Conservation (phyloP, 2,888 invertebrate species). For the Pyrrhosoma nymphula region DNA sequence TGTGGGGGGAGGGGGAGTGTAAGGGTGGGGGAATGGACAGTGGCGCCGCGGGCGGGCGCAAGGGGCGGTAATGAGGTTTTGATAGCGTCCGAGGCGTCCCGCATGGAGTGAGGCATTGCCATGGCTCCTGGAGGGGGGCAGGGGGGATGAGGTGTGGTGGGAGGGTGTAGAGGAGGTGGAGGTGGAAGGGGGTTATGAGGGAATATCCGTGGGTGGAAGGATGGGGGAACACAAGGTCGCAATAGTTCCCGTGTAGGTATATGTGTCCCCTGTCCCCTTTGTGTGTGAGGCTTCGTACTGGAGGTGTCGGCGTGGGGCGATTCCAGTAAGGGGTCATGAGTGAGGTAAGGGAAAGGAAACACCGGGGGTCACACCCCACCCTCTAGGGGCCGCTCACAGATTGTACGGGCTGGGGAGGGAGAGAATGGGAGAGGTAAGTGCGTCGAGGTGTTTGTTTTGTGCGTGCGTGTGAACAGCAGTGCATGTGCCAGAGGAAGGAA, state of each 20-base stretch:
- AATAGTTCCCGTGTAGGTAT: too few relatives aligned
- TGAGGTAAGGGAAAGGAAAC: too few relatives aligned
- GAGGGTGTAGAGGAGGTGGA: background rate
- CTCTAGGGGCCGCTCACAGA: too few relatives aligned
- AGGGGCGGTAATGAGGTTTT: slow-evolving; percentile 25
- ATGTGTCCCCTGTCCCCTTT: too few relatives aligned
- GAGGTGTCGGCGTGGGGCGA: too few relatives aligned
- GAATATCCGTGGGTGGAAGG: too few relatives aligned
- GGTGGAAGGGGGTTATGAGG: background rate
- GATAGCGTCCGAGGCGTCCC: background rate
- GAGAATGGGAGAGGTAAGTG: too few relatives aligned
- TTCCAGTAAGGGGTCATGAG: too few relatives aligned
- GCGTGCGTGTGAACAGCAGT: background rate
- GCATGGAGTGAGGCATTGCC: background rate
- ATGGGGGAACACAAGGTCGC: too few relatives aligned
- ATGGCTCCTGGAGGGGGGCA: background rate
- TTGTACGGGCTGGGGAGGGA: too few relatives aligned
- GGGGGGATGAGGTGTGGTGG: background rate
- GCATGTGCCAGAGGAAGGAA: background rate
- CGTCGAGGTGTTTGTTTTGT: background rate
- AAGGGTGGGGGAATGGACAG: background rate
- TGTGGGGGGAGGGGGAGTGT: background rate
- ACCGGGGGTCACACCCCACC: too few relatives aligned
- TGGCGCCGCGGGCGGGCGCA: background rate
- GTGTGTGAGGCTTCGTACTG: too few relatives aligned